Base-by-base conservation (phyloP, 2,888 invertebrate genomes). In the Dryocosmus kuriphilus region DNA sequence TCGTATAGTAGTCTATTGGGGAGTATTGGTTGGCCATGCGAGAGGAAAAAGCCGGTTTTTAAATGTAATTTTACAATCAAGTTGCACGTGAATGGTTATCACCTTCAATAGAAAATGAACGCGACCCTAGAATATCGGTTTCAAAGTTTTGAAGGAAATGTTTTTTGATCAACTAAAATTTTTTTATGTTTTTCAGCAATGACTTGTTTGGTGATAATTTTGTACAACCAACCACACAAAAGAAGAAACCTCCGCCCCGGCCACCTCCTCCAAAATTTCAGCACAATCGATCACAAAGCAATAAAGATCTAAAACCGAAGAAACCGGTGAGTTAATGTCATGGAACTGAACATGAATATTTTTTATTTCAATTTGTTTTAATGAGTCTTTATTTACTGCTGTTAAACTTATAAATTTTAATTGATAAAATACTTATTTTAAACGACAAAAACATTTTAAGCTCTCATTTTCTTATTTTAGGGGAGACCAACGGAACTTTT, bases 191-290 rank as follows among this genome's bases (percentile, higher is more conserved):
- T 82, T 80, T 32, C 78, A 88, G 86, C 75, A 90, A 89, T 75
- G 89, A 91, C 81, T 85, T 88, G 41, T 91, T 89, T 75, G 87
- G 85, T 38, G 82, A 84, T 27, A 90, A 93, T 0, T 93, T 94
- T 88, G 93, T 93, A 78, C 92, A 92, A 46, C 91, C 92, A 77
- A 90, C 87, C 82, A 85, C 89, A 30, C 93, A 93, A 81, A 95
- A 95, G 89, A 95, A 95, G 87, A 95, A 94, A 88, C 95, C 95
- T 46, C 95, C 95, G 5, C 95, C 95, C 6, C 92, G 95, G 51
- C 95, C 95, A 6, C 95, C 96, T 77, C 95, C 95, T 80, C 95
- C 95, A 2, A 94, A 94, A 88, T 90, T 94, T 79, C 86, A 83
- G 75, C 84, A 83, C 24, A 87, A 87, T 74, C 82, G 82, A 67